Base-by-base conservation (phyloP, 2,888 invertebrate species). In the Ethmia dodecea region DNA sequence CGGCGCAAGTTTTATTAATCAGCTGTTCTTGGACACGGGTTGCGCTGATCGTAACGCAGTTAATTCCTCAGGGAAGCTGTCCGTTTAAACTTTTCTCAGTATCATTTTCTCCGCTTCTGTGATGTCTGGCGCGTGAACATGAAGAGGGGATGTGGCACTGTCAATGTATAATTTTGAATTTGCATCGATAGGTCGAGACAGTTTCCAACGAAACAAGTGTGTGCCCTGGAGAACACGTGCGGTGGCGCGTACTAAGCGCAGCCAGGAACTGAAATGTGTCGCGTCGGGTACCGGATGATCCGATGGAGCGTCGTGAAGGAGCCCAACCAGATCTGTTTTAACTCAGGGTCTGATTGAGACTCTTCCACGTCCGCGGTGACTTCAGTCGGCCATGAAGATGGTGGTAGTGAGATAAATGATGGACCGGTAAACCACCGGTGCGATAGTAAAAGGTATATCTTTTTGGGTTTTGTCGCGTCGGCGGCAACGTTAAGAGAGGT, bases 401-500 rank as follows among this genome's bases (percentile, higher is more conserved):
- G 9, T 3, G 12, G 9, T 3, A 2, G 5, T 5, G 13, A 9
- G 2, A 32, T 6, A 26, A 32, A 32, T 6, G 14, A 11, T 10
- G 32, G 32, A 11, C 32, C 32, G 8, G 15, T 16, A 11, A 32
- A 32, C 32, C 25, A 29, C 15, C 24, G 30, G n/a, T 1, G 8
- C 8, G 13, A 13, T 5, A 15, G 16, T 13, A 29, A 2, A 10
- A 8, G 10, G 3, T 5, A 3, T 2, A 2, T 2, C 10, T 25
- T 14, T n/a, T n/a, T n/a, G 3, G 8, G 3, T n/a, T 38, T 16
- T 1, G 43, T 41, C 0, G 43, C 41, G n/a, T 41, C 43, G 9
- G 47, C 47, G 0, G 43, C 47, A 0, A 37, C 35, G 27, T 49
- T 52, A 0, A 27, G 10, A 1, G 35, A 33, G 1, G 42, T 42